Evolutionary conservation across 2,113 vertebrate species (phyloP).

Genomic region (Crotalus helleri): DNA sequence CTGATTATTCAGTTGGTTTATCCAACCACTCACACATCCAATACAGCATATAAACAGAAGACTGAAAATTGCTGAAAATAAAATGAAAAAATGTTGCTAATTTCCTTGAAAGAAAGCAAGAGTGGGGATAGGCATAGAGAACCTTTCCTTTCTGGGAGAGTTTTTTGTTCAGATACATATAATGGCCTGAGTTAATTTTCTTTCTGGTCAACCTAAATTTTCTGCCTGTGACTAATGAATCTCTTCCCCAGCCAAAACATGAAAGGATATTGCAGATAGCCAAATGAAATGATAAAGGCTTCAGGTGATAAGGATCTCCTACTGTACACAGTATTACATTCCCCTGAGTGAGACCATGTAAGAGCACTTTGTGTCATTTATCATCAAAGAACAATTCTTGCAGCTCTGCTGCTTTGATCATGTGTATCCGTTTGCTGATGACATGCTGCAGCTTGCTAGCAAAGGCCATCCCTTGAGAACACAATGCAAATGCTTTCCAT

Average conservation of each 20-base stretch:
- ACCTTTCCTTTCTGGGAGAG: neutral
- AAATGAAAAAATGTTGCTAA: slow-evolving; percentile 24
- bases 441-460: neutral
- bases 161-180: slow-evolving; percentile 6
- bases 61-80: slow-evolving; percentile 19
- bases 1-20: slow-evolving; percentile 24
- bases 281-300: slow-evolving; percentile 28
- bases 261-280: slow-evolving; percentile 25
- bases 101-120: neutral
- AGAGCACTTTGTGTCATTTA: slow-evolving; percentile 36
- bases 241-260: neutral
- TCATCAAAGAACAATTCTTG: slow-evolving; percentile 25
- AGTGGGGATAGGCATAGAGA: neutral
- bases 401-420: neutral
- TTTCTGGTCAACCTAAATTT: slow-evolving; percentile 33
- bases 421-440: neutral
- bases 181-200: slow-evolving; percentile 24
- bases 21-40: neutral
- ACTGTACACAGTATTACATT: slow-evolving; percentile 34
- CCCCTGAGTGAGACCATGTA: neutral
- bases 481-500: slow-evolving; percentile 23
- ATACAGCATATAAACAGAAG: neutral
- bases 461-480: slow-evolving; percentile 41
- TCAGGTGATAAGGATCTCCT: slow-evolving; percentile 37
- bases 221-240: slow-evolving; percentile 36